phyloP scores from a whole-genome alignment of 2,888 invertebrate genomes.

The Tipula vernalis region DNA sequence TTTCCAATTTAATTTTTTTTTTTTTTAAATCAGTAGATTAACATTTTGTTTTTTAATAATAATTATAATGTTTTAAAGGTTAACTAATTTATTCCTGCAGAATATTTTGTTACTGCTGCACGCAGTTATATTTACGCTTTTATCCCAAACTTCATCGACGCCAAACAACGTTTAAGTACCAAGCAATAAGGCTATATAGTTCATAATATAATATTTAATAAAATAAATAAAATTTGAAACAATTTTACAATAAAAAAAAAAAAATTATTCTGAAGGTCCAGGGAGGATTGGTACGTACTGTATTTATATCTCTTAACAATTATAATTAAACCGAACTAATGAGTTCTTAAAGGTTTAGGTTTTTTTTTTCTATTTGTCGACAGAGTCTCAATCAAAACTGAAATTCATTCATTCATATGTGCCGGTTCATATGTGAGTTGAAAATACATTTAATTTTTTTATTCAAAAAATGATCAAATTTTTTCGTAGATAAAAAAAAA shows the following conservation, averaged over 20 bases:
- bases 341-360: background rate
- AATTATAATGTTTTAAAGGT: background rate
- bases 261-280: background rate
- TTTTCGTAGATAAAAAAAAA: background rate
- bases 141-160: background rate
- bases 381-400: slow-evolving; percentile 1
- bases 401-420: slow-evolving; percentile 4
- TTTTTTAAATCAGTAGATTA: background rate
- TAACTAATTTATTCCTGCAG: background rate
- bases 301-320: background rate
- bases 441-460: background rate
- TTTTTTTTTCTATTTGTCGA: background rate
- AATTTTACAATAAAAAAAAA: background rate
- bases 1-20: background rate
- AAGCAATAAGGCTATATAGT: background rate
- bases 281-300: slow-evolving; percentile 4
- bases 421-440: slow-evolving; percentile 4
- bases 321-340: background rate
- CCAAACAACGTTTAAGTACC: background rate
- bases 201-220: background rate
- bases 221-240: background rate
- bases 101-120: background rate
- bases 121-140: background rate
- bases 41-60: background rate
- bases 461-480: background rate